Base-by-base conservation (phyloP, 2,113 vertebrate species). In the Callionymus lyra region DNA sequence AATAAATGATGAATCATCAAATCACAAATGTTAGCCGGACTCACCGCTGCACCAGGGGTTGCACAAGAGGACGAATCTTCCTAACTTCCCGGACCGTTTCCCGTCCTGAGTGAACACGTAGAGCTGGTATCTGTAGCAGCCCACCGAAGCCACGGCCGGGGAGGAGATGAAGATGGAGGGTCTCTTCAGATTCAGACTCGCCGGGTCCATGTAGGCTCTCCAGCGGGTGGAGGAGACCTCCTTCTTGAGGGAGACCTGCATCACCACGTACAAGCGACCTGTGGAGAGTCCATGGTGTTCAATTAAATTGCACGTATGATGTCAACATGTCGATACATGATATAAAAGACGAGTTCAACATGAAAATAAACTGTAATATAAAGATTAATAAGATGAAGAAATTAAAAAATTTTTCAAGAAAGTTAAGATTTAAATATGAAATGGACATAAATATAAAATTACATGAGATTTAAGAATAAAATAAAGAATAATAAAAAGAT, bases 1-100 rank as follows among this genome's bases (percentile, higher is more conserved):
- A 35, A 12, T 35, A 35, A 35, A 1, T n/a, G 14, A 35, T 12
- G 34, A 6, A 5, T 3, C 14, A 38, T 10, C 6, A 38, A 16
- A 13, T 13, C 9, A 13, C 9, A 6, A 6, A 4, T 13, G 14
- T 6, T 38, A 2, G 12, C 11, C 37, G 2, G 12, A 44, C 81
- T 66, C 47, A 86, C 85, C 72, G 13, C 3, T 14, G 38, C 80
- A 82, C 84, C 84, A 86, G 36, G 85, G 83, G 47, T 87, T 87
- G 63, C 63, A 86, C 34, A 87, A 79, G 42, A 87, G 59, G 11
- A 47, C 48, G 34, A 87, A 76, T 34, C 37, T 46, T 13, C 74
- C 63, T 0, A 36, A 10, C 0, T 8, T 32, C 2, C 31, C 27
- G 10, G 1, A 41, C 47, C 3, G 47, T 12, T 33, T 11, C 10